Evolutionary conservation across 2,888 invertebrate genomes (phyloP).

Genomic region (Eristalinus aeneus): DNA sequence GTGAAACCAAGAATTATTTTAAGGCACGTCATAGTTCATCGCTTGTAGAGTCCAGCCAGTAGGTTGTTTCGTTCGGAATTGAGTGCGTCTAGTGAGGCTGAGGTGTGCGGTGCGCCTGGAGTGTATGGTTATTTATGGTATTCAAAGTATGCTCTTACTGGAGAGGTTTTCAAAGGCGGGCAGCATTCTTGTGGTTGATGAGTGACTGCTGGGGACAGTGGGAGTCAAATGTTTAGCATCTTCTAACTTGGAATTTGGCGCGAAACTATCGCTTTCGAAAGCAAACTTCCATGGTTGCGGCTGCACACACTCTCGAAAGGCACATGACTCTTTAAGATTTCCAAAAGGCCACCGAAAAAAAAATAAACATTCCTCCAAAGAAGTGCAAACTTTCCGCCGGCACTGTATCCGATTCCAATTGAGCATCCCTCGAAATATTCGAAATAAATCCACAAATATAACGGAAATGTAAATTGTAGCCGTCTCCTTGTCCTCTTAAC

Average conservation of each 20-base stretch:
- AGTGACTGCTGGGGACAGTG: conserved; percentile 22
- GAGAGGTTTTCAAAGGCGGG: conserved; percentile 41
- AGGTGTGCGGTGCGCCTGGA: conserved; percentile 58
- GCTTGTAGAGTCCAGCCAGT: conserved; percentile 50
- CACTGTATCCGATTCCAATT: conserved; percentile 1
- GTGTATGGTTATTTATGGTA: conserved; percentile 69
- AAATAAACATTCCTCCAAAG: too few species aligned
- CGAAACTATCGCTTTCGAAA: too few species aligned
- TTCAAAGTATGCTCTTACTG: conserved; percentile 61
- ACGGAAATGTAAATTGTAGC: conserved; percentile 22
- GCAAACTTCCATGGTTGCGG: too few species aligned
- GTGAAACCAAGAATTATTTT: conserved; percentile 67
- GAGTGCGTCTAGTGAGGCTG: conserved; percentile 51
- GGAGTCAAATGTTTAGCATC: not conserved
- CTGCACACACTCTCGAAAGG: too few species aligned
- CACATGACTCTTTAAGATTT: too few species aligned
- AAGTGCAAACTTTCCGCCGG: not conserved
- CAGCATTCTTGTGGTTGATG: conserved; percentile 19
- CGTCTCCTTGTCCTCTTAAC: not conserved
- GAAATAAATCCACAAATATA: not conserved
- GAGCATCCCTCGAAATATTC: not conserved
- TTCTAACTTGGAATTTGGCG: too few species aligned
- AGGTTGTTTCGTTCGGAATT: not conserved
- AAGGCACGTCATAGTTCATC: conserved; percentile 68
- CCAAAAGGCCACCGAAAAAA: too few species aligned